Conservation (phyloP, 2,888 invertebrate species). For the Mechanitis messenoides region DNA sequence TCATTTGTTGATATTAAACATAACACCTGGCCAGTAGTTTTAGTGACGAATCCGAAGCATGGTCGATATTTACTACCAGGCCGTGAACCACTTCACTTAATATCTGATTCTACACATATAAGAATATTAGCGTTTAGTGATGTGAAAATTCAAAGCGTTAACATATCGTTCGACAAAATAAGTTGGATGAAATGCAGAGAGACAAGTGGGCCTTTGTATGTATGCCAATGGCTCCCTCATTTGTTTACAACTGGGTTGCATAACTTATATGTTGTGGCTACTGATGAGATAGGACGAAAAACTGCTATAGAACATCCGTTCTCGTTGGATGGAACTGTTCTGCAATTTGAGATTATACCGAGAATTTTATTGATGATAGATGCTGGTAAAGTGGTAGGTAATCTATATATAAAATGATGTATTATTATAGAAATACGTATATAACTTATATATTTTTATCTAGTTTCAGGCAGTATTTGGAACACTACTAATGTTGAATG, state of each 20-base stretch:
- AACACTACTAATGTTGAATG: conserved; percentile 75
- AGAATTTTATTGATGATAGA: conserved; percentile 87
- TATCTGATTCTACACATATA: conserved; percentile 85
- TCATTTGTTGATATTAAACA: conserved; percentile 88
- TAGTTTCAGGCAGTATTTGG: conserved; percentile 85
- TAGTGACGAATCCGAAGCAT: conserved; percentile 95
- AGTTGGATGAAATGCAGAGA: conserved; percentile 79
- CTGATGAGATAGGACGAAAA: conserved; percentile 76
- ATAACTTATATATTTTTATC: conserved; percentile 28
- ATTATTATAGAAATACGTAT: not conserved
- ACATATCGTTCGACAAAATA: conserved; percentile 80
- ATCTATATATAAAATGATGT: conserved; percentile 48
- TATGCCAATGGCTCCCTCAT: conserved; percentile 82
- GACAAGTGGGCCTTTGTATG: conserved; percentile 83
- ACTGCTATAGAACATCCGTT: conserved; percentile 81
- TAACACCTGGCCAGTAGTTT: conserved; percentile 86
- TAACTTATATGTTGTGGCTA: conserved; percentile 77
- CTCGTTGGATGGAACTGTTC: conserved; percentile 83
- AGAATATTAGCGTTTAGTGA: conserved; percentile 88
- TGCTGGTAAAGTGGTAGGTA: conserved; percentile 85
- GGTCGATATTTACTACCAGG: conserved; percentile 83
- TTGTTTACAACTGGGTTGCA: conserved; percentile 81
- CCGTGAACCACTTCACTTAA: conserved; percentile 82
- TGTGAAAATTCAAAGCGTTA: conserved; percentile 78
- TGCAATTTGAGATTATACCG: conserved; percentile 81